Evolutionary conservation across 2,888 invertebrate genomes (phyloP), one percentile per base, ranked within the genome.

Genomic region (Amphimallon solstitiale): DNA sequence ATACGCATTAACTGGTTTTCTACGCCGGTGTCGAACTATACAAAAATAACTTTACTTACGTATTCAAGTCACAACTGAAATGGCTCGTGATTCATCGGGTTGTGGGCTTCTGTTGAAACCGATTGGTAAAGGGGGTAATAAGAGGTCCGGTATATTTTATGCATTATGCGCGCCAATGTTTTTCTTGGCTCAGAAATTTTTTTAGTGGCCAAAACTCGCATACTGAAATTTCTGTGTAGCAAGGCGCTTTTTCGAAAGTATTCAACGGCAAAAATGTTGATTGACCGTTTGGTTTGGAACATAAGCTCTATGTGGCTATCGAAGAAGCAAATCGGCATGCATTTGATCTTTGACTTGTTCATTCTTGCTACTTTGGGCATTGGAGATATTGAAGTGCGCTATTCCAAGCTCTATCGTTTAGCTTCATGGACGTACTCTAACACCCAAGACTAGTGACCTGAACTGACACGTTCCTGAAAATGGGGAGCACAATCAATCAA

Each of bases 291-390:
- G 38, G 12, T 3, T 38, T 14, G 3, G 14, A 3, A 14, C 38
- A 38, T 14, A 38, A 38, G 14, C 38, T 38, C 3, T 38, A 12
- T 2, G 38, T 2, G 38, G n/a, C n/a, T n/a, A n/a, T n/a, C n/a
- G n/a, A n/a, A n/a, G n/a, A 43, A 10, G 43, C 7, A 43, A 43
- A 43, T 43, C n/a, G n/a, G 17, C 43, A 43, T 43, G 43, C 4
- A 43, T 43, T 43, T 43, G 43, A 43, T 9, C 43, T 43, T 43
- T n/a, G 43, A 43, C 4, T 43, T 43, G 43, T 12, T 6, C 4
- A 43, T 43, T 43, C n/a, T 43, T 43, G 43, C 43, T 43, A 6
- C n/a, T 6, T 43, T n/a, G 43, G 43, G 43, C 43, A 14, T 43
- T n/a, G 4, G 43, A 43, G n/a, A 43, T 7, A 12, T 6, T 43